Evolutionary conservation across 2,797 vertebrate species (phyloP).

Genomic region (Masticophis lateralis): DNA sequence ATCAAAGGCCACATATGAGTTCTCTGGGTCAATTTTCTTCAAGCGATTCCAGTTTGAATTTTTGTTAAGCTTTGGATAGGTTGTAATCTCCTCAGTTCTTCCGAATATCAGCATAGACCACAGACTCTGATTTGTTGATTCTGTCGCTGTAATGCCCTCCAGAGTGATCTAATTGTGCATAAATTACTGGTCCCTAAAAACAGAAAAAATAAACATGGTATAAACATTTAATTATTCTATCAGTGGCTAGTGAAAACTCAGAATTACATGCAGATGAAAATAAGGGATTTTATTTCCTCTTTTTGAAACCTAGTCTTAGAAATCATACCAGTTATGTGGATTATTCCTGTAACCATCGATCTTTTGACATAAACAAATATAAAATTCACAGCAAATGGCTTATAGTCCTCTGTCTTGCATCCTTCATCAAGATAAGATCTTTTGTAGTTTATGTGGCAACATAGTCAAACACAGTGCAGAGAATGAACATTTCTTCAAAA

Average conservation of each 20-base stretch:
- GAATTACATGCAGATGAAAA: slow-evolving; percentile 25
- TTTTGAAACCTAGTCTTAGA: background rate
- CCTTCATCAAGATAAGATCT: background rate
- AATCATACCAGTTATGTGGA: background rate
- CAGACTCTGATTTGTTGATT: slow-evolving; percentile 93
- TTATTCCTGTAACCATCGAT: background rate
- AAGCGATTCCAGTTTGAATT: slow-evolving; percentile 61
- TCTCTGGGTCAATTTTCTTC: slow-evolving; percentile 57
- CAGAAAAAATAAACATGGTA: background rate
- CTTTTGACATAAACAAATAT: background rate
- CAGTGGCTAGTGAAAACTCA: slow-evolving; percentile 6
- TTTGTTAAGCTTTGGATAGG: slow-evolving; percentile 49
- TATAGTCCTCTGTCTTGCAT: rapidly evolving
- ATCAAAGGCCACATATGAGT: slow-evolving; percentile 66
- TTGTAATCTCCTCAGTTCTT: slow-evolving; percentile 80
- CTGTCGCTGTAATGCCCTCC: slow-evolving; percentile 83
- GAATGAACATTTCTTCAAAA: background rate
- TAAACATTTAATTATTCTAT: slow-evolving; percentile 37
- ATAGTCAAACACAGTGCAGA: background rate
- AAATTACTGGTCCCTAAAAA: slow-evolving; percentile 87
- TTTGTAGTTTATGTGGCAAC: background rate
- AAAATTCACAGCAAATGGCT: background rate
- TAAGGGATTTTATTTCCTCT: background rate
- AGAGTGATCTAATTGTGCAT: slow-evolving; percentile 92
- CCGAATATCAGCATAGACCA: slow-evolving; percentile 93